A percentile compares a stretch with the other conserved stretches of the same genome.
Evolutionary conservation across 2,888 invertebrate genomes (phyloP).

Genomic region (Lamellibrachia columna): DNA sequence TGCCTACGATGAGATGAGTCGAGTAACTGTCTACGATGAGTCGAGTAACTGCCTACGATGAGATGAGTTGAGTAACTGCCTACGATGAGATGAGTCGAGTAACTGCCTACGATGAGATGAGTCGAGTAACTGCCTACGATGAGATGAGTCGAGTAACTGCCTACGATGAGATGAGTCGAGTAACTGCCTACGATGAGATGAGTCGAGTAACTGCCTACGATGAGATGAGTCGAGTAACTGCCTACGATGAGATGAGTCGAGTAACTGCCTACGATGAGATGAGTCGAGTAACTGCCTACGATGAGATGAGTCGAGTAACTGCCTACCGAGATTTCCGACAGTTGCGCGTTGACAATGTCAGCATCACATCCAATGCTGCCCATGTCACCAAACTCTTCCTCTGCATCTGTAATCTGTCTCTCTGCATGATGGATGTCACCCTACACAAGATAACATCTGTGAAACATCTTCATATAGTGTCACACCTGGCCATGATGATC

Average conservation of each 20-base stretch:
- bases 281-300: no score
- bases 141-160: no score
- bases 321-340: slow-evolving; percentile 76
- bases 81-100: background rate
- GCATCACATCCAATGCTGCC: slow-evolving; percentile 88
- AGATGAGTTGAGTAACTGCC: background rate
- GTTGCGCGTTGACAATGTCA: slow-evolving; percentile 82
- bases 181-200: slow-evolving; percentile 44
- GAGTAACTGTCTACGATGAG: no score
- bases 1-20: no score
- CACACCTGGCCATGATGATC: background rate
- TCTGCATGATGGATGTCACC: background rate
- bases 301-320: background rate
- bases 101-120: no score
- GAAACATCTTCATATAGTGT: background rate
- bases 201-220: background rate
- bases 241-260: background rate
- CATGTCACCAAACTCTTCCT: slow-evolving; percentile 85
- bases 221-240: background rate
- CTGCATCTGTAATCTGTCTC: slow-evolving; percentile 70
- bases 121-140: no score
- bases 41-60: background rate
- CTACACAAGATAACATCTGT: background rate
- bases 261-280: background rate
- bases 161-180: background rate